Evolutionary conservation across 2,888 invertebrate genomes (phyloP).

Genomic region (Tetramorium bicarinatum): DNA sequence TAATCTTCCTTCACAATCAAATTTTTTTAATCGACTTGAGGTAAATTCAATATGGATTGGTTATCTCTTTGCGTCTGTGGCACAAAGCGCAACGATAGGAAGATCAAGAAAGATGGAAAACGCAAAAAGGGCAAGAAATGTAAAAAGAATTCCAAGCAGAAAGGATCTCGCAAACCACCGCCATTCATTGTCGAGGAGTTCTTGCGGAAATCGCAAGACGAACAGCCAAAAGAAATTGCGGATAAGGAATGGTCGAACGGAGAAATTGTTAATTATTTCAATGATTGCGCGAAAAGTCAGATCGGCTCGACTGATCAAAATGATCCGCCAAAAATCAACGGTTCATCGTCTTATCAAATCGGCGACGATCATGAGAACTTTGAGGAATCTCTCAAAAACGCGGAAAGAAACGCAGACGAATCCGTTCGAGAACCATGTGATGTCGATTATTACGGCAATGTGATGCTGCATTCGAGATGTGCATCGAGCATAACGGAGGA

Average conservation of each 20-base stretch:
- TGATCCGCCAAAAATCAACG: not conserved
- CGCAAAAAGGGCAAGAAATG: constrained; percentile 41
- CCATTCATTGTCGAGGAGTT: constrained; percentile 34
- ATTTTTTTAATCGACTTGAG: not conserved
- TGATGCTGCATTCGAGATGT: constrained; percentile 2
- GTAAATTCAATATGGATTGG: constrained; percentile 60
- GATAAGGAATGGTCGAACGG: constrained; percentile 10
- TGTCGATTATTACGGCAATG: constrained; percentile 25
- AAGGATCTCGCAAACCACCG: constrained; percentile 8
- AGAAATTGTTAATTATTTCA: constrained; percentile 6
- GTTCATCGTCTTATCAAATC: constrained; percentile 4
- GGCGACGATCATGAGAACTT: not conserved
- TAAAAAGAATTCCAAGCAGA: constrained; percentile 36
- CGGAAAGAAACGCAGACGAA: constrained; percentile 2
- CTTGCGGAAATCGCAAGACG: constrained; percentile 27
- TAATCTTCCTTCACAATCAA: not conserved
- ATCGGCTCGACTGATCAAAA: not conserved
- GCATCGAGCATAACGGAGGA: constrained; percentile 19
- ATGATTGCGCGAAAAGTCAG: constrained; percentile 8
- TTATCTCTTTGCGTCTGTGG: constrained; percentile 63
- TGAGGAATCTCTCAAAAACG: not conserved
- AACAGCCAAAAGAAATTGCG: constrained; percentile 19
- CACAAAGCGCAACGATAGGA: constrained; percentile 39
- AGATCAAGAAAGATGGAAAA: constrained; percentile 23
- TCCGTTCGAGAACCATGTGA: not conserved